Conservation (phyloP, 2,113 vertebrate genomes). For the Phalacrocorax aristotelis region DNA sequence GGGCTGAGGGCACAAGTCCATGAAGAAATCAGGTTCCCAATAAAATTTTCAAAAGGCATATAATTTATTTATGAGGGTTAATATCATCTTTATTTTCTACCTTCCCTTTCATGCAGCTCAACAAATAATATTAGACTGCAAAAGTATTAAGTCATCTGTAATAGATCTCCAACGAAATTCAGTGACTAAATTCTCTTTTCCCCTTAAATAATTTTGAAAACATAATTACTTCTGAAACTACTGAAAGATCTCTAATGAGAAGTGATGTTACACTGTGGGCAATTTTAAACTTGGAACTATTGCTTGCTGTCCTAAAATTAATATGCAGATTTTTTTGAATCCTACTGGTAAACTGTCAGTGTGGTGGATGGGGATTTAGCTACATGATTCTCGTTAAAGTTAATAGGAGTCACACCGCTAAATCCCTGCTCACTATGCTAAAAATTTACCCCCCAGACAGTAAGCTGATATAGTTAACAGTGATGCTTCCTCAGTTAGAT, state of each 20-base stretch:
- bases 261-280: slow-evolving; percentile 56
- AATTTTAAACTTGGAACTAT: slow-evolving; percentile 58
- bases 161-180: background rate
- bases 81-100: slow-evolving; percentile 5
- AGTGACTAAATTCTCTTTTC: slow-evolving; percentile 31
- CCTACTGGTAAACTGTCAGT: slow-evolving; percentile 45
- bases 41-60: slow-evolving; percentile 30
- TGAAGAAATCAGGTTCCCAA: background rate
- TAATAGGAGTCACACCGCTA: slow-evolving; percentile 54
- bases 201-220: slow-evolving; percentile 55
- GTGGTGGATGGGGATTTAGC: slow-evolving; percentile 50
- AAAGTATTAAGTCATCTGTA: slow-evolving; percentile 9
- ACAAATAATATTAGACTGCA: slow-evolving; percentile 11
- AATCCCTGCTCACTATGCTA: slow-evolving; percentile 44
- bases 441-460: slow-evolving; percentile 52
- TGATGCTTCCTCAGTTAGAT: slow-evolving; percentile 23
- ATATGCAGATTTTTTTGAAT: slow-evolving; percentile 51
- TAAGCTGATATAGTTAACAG: slow-evolving; percentile 50
- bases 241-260: slow-evolving; percentile 58
- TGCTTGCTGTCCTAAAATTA: slow-evolving; percentile 64
- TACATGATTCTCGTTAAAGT: slow-evolving; percentile 47
- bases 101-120: background rate
- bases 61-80: slow-evolving; percentile 39
- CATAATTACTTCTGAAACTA: slow-evolving; percentile 62
- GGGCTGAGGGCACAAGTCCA: background rate